A percentile compares a stretch with the other conserved stretches of the same genome.
phyloP scores from a whole-genome alignment of 1,140 invertebrate species.

The Hyles vespertilio region DNA sequence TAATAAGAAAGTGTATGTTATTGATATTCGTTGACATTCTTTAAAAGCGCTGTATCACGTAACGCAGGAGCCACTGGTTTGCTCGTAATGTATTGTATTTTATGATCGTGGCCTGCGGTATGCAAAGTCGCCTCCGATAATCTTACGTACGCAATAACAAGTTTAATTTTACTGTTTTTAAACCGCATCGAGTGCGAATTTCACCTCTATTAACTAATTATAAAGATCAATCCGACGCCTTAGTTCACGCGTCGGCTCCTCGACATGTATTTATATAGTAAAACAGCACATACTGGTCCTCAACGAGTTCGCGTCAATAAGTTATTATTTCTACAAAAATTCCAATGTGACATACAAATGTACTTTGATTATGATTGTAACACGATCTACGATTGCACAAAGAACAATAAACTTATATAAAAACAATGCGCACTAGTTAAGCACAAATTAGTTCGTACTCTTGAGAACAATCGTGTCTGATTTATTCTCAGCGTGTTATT shows the following conservation, averaged over 20 bases:
- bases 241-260: conserved; percentile 2
- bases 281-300: conserved; percentile 31
- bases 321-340: conserved; percentile 46
- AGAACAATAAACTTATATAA: neutral
- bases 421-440: neutral
- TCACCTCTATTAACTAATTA: conserved; percentile 10
- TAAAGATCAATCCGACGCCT: neutral
- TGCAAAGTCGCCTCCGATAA: conserved; percentile 63
- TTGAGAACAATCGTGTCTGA: no score
- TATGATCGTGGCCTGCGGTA: conserved; percentile 64
- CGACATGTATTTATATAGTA: conserved; percentile 28
- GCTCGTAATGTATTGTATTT: conserved; percentile 67
- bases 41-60: conserved; percentile 41
- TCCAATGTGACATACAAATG: conserved; percentile 39
- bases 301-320: conserved; percentile 33
- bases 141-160: conserved; percentile 42
- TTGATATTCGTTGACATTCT: conserved; percentile 35
- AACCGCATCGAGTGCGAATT: neutral
- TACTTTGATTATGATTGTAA: conserved; percentile 23
- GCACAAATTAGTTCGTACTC: no score
- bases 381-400: conserved; percentile 7
- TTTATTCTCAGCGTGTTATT: no score
- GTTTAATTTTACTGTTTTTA: conserved; percentile 15
- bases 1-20: conserved; percentile 30
- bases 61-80: conserved; percentile 55